Evolutionary conservation across 2,888 invertebrate species (phyloP), one percentile per base, ranked within the genome.

Genomic region (Drosophila sordidula): DNA sequence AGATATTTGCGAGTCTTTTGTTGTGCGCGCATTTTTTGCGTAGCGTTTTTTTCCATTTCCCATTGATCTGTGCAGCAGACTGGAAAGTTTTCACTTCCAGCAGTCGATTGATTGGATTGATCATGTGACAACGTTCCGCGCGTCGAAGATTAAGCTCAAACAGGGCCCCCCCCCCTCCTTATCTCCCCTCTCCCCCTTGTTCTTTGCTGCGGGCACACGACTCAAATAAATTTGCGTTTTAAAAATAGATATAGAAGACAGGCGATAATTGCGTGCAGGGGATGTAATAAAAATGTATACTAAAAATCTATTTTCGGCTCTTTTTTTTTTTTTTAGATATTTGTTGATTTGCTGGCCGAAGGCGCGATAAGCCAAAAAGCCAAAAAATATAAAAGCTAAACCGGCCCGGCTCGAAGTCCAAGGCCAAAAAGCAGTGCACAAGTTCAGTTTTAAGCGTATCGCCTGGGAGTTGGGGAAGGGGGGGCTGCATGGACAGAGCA

Each of bases 221-320:
- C 39, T 25, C n/a, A 46, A 39, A 68, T 25, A 54, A 36, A 54
- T 61, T 39, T n/a, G 22, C 36, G 12, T 12, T 38, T 38, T 70
- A 70, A 70, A 80, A 86, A 81, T 81, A 86, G 80, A 63, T 81
- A 86, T 70, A 61, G 18, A 42, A 50, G 65, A 34, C 56, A 59
- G 62, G 66, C 80, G 80, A 62, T 81, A 81, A 82, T 83, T 83
- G 63, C 56, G 29, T 46, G 57, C 46, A 57, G 26, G 36, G 69
- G 62, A 62, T 63, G 65, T 56, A 50, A 67, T 59, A 54, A 64
- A 64, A 70, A 42, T 64, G 56, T 50, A 65, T 44, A 52, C 18
- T 18, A 36, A 12, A 47, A 8, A 46, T 75, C 75, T 80, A 80
- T 80, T 85, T 85, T 75, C 49, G 47, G 55, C 22, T 6, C 65